Conservation (phyloP, 2,888 invertebrate genomes). For the Ischnus inquisitorius region DNA sequence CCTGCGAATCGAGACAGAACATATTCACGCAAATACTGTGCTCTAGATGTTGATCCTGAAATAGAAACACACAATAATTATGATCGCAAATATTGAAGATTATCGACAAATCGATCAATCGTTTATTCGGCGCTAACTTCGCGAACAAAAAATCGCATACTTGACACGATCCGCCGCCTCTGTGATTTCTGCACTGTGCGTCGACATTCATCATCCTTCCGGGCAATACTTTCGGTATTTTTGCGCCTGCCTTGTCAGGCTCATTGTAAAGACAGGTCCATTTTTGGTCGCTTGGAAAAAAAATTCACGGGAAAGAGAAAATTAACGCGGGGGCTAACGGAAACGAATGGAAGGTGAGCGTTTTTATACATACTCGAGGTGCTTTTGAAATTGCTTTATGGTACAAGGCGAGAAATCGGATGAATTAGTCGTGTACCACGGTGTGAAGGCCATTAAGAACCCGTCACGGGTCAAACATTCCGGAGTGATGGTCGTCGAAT, state of each 20-base stretch:
- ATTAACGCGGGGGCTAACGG: no score
- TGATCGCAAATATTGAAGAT: neutral
- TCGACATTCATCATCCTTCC: conserved; percentile 14
- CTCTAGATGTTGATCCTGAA: neutral
- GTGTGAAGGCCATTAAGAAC: conserved; percentile 24
- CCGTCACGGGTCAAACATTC: neutral
- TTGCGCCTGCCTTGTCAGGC: neutral
- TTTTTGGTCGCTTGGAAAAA: neutral
- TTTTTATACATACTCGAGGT: conserved; percentile 15
- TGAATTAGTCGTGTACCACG: conserved; percentile 33
- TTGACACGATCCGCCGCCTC: neutral
- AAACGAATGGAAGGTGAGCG: neutral
- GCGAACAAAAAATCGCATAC: neutral
- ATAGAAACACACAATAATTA: neutral
- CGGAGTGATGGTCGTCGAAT: neutral
- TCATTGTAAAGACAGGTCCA: conserved; percentile 29
- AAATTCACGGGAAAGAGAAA: no score
- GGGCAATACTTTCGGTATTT: conserved; percentile 32
- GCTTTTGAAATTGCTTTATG: neutral
- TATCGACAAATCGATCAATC: neutral
- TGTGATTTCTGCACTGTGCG: conserved; percentile 8
- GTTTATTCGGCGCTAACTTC: neutral
- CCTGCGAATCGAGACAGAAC: neutral
- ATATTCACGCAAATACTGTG: conserved; percentile 31
- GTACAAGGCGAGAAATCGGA: conserved; percentile 54